Conservation (phyloP, 2,113 vertebrate species). For the Rafetus swinhoei region DNA sequence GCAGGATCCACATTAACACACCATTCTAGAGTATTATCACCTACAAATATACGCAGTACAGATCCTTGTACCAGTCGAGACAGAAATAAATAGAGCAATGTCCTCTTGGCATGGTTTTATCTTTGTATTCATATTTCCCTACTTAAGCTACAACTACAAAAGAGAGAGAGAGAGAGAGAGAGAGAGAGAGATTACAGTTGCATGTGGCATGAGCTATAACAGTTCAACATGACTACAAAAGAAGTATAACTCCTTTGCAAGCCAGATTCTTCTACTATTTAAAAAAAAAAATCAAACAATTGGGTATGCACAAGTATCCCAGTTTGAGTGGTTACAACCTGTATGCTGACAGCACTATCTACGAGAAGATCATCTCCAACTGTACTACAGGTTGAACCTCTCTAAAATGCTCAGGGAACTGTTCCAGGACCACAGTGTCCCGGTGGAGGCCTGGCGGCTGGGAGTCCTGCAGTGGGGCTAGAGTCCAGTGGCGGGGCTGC, state of each 20-base stretch:
- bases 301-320: background rate
- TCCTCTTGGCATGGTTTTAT: background rate
- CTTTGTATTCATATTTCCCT: background rate
- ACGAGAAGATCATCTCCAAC: background rate
- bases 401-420: no score
- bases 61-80: background rate
- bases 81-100: background rate
- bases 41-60: background rate
- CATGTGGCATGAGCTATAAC: background rate
- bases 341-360: background rate
- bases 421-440: no score
- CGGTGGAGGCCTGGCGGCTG: no score
- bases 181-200: background rate
- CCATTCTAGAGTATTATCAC: background rate
- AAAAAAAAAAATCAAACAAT: conserved; percentile 7
- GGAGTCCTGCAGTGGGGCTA: no score
- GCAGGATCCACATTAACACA: background rate
- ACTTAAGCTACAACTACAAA: background rate
- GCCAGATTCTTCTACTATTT: background rate
- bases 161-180: background rate
- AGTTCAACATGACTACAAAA: background rate
- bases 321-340: background rate
- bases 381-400: background rate
- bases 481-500: no score
- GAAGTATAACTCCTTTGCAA: background rate